Evolutionary conservation across 1,140 invertebrate genomes (phyloP), one percentile per base, ranked within the genome.

Genomic region (Drosophila equinoxialis): DNA sequence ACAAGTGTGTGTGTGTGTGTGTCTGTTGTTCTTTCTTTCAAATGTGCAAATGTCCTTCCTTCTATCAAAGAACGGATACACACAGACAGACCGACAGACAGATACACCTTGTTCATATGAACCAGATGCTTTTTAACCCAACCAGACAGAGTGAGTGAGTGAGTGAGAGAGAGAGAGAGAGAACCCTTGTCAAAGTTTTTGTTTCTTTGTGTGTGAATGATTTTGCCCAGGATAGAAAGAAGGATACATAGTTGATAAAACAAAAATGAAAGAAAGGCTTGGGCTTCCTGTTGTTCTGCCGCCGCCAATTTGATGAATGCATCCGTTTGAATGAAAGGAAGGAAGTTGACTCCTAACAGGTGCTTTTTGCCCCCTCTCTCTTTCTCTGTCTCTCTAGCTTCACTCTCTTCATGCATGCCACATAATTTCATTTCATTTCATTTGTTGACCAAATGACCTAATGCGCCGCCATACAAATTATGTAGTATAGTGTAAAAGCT

Each of bases 291-390:
- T 82, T 76, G 71, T 30, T 30, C 30, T 30, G 68, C 41, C 60
- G 69, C 84, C 73, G 80, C 82, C 83, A 90, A 90, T 81, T 90
- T 90, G 87, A 90, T 90, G 87, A 81, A 90, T 90, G 87, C 87
- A 90, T 90, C 87, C 87, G 76, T 87, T 89, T 87, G 84, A 87
- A 84, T 69, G 65, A 62, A 63, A 77, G 65, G 42, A 76, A 83
- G 79, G 80, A 83, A 85, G 79, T 84, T 65, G 62, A 59, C 74
- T 74, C 70, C 65, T 74, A 86, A 81, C 81, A 84, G 79, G 79
- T 79, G 84, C 64, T 72, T 84, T 81, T 39, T 37, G 14, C 7
- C 11, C 65, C 8, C 37, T 8, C n/a, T 60, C 20, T 57, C 26
- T 26, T 3, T 8, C 48, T 30, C 5, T 30, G 5, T 30, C 68